Conservation (phyloP, 2,797 vertebrate genomes). For the Prunella strophiata region DNA sequence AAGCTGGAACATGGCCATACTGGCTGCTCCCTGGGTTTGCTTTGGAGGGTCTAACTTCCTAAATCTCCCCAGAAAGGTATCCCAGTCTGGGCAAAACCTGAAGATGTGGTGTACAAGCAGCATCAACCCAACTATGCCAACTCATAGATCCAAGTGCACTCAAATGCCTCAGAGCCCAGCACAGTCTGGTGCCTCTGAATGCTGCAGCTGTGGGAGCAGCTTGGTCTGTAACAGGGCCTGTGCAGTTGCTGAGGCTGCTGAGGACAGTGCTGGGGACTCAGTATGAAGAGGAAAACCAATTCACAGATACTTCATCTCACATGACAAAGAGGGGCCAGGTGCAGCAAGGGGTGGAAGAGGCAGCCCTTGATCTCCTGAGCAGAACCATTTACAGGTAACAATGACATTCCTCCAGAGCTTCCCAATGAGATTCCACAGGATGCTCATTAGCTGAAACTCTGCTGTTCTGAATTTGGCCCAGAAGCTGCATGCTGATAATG, state of each 20-base stretch:
- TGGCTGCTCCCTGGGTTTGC: neutral
- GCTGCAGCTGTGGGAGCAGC: neutral
- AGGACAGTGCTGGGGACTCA: neutral
- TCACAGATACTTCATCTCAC: neutral
- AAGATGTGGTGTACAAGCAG: neutral
- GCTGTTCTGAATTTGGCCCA: slow-evolving; percentile 19
- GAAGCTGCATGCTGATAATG: neutral
- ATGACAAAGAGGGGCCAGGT: neutral
- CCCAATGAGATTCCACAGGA: slow-evolving; percentile 1
- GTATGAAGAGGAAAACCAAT: neutral
- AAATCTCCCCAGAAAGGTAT: neutral
- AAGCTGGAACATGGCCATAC: neutral
- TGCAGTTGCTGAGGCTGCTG: neutral
- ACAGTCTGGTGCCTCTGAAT: neutral
- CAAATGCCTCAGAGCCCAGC: neutral
- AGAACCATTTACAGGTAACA: neutral
- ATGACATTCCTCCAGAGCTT: neutral
- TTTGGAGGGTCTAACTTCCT: neutral
- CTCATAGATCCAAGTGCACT: neutral
- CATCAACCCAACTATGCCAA: neutral
- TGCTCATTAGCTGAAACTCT: neutral
- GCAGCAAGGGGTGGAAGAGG: neutral
- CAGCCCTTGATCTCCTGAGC: neutral
- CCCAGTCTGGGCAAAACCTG: neutral
- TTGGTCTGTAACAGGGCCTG: accelerated